Percentiles rank a stretch among this genome's conserved stretches.
Conservation (phyloP, 2,113 vertebrate species). For the Tinamus guttatus region DNA sequence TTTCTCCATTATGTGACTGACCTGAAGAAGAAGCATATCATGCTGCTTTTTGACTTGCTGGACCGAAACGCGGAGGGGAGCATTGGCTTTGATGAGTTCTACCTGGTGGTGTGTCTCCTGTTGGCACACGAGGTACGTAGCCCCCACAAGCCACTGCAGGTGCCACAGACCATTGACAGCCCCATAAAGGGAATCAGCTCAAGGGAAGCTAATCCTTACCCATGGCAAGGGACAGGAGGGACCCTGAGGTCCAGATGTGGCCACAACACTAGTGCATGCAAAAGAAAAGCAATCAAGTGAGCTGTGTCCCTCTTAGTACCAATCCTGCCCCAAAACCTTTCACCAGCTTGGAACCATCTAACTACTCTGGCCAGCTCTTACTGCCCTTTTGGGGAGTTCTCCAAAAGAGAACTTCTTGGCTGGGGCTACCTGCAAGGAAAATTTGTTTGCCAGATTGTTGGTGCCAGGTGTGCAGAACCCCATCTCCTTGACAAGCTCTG, state of each 20-base stretch:
- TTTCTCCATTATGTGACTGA: slow-evolving; percentile 47
- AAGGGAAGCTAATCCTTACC: background rate
- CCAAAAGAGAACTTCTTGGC: background rate
- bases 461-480: background rate
- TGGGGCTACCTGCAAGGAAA: background rate
- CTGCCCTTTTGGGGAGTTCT: background rate
- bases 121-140: slow-evolving; percentile 57
- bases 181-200: background rate
- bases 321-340: background rate
- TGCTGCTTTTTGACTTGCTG: slow-evolving; percentile 64
- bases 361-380: background rate
- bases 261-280: background rate
- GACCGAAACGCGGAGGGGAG: background rate
- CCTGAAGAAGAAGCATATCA: slow-evolving; percentile 7
- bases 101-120: slow-evolving; percentile 56
- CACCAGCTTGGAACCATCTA: background rate
- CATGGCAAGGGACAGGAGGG: background rate
- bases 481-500: background rate
- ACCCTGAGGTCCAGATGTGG: background rate
- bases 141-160: accelerated
- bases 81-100: slow-evolving; percentile 68
- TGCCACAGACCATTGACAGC: background rate
- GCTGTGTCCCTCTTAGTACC: background rate
- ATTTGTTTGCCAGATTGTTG: background rate
- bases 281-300: background rate